phyloP scores from a whole-genome alignment of 2,797 vertebrate species.

The Florisuga fusca region DNA sequence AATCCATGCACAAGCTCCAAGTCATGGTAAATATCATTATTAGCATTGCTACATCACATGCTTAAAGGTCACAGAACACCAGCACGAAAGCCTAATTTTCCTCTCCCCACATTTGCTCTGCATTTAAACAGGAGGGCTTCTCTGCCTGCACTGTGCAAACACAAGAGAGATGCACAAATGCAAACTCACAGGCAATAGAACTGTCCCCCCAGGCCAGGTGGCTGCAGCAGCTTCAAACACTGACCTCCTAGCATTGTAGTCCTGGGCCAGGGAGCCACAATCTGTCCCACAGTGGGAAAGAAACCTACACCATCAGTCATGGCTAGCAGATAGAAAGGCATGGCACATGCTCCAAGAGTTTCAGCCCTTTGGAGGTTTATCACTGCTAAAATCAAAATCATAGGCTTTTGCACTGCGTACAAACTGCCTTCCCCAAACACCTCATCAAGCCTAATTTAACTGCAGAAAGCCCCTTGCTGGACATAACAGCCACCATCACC shows the following conservation, averaged over 20 bases:
- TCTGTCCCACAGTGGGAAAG: not conserved
- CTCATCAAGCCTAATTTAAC: not conserved
- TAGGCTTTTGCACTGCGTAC: not conserved
- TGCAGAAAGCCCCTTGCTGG: not conserved
- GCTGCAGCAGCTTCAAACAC: not conserved
- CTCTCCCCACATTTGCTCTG: fast-evolving
- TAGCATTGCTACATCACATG: not conserved
- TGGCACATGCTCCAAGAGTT: not conserved
- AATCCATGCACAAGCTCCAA: not conserved
- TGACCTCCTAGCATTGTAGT: not conserved
- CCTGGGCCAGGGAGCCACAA: not conserved
- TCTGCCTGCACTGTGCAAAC: not conserved
- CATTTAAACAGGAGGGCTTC: not conserved
- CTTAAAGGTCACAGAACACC: not conserved
- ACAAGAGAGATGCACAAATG: not conserved
- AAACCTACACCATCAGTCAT: not conserved
- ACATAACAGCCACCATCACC: not conserved
- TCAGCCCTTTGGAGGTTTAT: not conserved
- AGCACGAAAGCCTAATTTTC: not conserved
- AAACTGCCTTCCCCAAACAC: not conserved
- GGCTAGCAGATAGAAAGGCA: not conserved
- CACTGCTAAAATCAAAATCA: not conserved
- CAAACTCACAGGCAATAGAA: not conserved
- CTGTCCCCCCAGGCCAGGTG: not conserved
- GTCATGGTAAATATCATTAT: not conserved